Evolutionary conservation across 2,888 invertebrate genomes (phyloP).

Genomic region (Polyommatus iphigenia): DNA sequence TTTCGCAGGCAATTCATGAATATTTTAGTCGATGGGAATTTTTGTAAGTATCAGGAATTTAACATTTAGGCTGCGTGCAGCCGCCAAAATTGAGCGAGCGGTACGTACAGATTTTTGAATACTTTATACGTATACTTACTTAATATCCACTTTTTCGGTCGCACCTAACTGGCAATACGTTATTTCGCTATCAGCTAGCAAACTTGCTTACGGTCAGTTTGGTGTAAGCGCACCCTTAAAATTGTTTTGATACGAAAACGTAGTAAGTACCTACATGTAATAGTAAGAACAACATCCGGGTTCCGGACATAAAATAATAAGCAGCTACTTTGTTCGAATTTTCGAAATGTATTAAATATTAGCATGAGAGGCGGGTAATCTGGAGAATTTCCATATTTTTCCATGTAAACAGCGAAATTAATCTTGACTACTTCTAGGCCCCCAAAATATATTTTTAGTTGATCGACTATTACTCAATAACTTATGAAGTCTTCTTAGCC

Average conservation of each 20-base stretch:
- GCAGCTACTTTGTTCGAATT: not conserved
- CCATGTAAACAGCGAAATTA: not conserved
- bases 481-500: too few species aligned
- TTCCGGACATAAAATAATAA: not conserved
- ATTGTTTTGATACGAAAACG: not conserved
- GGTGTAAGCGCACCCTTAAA: not conserved
- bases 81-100: too few species aligned
- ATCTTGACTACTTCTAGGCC: not conserved
- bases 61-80: not conserved
- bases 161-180: too few species aligned
- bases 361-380: not conserved
- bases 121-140: too few species aligned
- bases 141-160: too few species aligned
- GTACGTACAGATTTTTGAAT: too few species aligned
- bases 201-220: too few species aligned
- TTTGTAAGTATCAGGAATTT: not conserved
- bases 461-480: too few species aligned
- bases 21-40: constrained; percentile 13
- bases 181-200: too few species aligned
- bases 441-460: not conserved
- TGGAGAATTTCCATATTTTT: not conserved
- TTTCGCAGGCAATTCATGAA: constrained; percentile 25
- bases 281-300: not conserved
- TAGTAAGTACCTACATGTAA: not conserved
- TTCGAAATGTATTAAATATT: not conserved